Base-by-base conservation (phyloP, 2,797 vertebrate genomes). In the Lindbergichthys nudifrons region DNA sequence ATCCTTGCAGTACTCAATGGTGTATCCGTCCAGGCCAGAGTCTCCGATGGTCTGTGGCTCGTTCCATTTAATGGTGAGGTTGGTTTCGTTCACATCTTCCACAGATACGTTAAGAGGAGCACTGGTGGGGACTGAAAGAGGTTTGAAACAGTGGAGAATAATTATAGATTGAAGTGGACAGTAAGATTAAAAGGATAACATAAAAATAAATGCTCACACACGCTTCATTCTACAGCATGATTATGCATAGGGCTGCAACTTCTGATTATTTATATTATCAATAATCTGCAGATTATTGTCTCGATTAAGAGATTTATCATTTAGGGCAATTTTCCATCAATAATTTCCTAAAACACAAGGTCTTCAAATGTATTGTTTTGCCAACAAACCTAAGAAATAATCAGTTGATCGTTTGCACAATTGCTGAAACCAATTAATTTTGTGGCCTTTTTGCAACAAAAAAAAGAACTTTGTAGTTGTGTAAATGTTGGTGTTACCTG, bases 1-100 rank as follows among this genome's bases (percentile, higher is more conserved):
- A 79, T 97, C 95, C 89, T 95, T 95, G 94, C 96, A 88, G 90
- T 96, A 93, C 82, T 99, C 97, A 26, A 99, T 71, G 30, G 93
- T n/a, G 18, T 97, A 99, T 89, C 98, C 98, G 21, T 96, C 94
- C 80, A 98, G 82, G 26, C 94, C 94, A 0, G 90, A 87, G 46
- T 68, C 86, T 65, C 96, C 97, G 0, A 89, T 88, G 63, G 75
- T 92, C 87, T 96, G 95, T 0, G 97, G 97, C 3, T 92, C 79
- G 52, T 89, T 95, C 98, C 98, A 99, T 66, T 92, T 96, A 79
- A 99, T 89, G 0, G 94, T 95, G 74, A 98, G 83, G 0, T 95
- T 96, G 69, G 77, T 93, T 14, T 95, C 91, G 0, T 88, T 97
- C 81, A 98, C 95, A 69, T 97, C 96, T 3, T 97, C 96, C 82